A percentile compares a stretch with the other conserved stretches of the same genome.
Evolutionary conservation across 2,113 vertebrate genomes (phyloP).

Genomic region (Hippocampus abdominalis): DNA sequence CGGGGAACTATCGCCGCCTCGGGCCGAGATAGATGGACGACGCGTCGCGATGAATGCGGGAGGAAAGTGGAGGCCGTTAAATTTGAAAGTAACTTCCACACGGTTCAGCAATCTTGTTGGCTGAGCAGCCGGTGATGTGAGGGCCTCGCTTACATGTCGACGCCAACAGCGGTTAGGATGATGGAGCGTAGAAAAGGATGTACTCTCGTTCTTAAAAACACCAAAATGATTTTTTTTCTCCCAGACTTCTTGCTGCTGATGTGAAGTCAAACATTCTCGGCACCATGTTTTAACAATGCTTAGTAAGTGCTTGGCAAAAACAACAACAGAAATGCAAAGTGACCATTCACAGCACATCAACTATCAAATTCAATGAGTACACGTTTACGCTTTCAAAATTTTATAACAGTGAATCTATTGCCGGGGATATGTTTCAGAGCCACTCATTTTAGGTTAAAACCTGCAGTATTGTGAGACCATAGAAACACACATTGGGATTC

Average conservation of each 20-base stretch:
- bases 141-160: constrained; percentile 16
- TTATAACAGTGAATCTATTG: too few species aligned
- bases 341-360: not conserved
- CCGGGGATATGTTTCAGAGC: too few species aligned
- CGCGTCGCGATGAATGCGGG: constrained; percentile 59
- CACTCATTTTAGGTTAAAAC: too few species aligned
- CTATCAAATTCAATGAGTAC: not conserved
- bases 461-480: too few species aligned
- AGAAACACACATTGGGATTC: too few species aligned
- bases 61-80: constrained; percentile 54
- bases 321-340: not conserved
- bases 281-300: not conserved
- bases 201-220: not conserved
- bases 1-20: constrained; percentile 42
- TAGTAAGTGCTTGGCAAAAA: not conserved
- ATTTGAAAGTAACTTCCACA: constrained; percentile 61
- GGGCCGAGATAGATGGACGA: constrained; percentile 64
- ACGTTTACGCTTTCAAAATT: too few species aligned
- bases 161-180: not conserved
- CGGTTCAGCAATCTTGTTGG: constrained; percentile 36
- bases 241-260: not conserved
- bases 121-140: constrained; percentile 3
- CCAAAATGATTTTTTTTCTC: not conserved
- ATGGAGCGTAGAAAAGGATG: not conserved
- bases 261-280: not conserved